These are phyloP conservation scores for Lagria hirta DNA, from an alignment of 2,888 invertebrate genomes.

Conservation along the genomic window DNA sequence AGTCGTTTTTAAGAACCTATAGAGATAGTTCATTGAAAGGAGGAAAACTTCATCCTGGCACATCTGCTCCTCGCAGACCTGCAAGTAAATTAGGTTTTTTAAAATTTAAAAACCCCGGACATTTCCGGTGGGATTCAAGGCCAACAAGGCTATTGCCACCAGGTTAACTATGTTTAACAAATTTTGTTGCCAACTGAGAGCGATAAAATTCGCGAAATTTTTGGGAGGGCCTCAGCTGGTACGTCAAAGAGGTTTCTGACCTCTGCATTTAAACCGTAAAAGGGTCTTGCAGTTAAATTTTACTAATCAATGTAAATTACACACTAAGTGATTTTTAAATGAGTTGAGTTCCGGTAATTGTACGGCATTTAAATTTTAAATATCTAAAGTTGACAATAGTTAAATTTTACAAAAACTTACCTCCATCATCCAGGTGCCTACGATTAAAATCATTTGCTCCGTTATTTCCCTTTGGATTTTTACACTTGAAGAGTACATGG, in stretches of 20 bases:
- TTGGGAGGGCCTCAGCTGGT: slow-evolving; percentile 8
- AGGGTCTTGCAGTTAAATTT: slow-evolving; percentile 18
- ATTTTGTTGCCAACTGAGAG: slow-evolving; percentile 22
- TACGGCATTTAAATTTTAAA: slow-evolving; percentile 10
- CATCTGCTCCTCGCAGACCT: slow-evolving; percentile 93
- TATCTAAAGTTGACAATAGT: neutral
- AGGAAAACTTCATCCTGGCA: slow-evolving; percentile 94
- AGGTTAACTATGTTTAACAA: neutral
- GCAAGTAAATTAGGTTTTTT: slow-evolving; percentile 47
- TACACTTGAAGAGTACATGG: slow-evolving; percentile 59
- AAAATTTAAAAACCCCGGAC: slow-evolving; percentile 17
- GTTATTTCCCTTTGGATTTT: slow-evolving; percentile 78
- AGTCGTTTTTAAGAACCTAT: slow-evolving; percentile 86
- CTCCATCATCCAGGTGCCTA: slow-evolving; percentile 98
- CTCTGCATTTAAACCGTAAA: slow-evolving; percentile 29
- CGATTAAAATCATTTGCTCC: slow-evolving; percentile 87
- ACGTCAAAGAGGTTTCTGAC: slow-evolving; percentile 28
- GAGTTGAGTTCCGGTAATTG: slow-evolving; percentile 8
- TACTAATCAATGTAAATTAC: slow-evolving; percentile 28
- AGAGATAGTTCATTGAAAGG: slow-evolving; percentile 89
- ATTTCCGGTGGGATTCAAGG: slow-evolving; percentile 18
- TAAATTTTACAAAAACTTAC: slow-evolving; percentile 57
- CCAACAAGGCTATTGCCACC: neutral
- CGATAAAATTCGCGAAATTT: slow-evolving; percentile 11
- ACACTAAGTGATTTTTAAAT: slow-evolving; percentile 4